phyloP scores from a whole-genome alignment of 2,888 invertebrate genomes.

The Synergus laeviventris region DNA sequence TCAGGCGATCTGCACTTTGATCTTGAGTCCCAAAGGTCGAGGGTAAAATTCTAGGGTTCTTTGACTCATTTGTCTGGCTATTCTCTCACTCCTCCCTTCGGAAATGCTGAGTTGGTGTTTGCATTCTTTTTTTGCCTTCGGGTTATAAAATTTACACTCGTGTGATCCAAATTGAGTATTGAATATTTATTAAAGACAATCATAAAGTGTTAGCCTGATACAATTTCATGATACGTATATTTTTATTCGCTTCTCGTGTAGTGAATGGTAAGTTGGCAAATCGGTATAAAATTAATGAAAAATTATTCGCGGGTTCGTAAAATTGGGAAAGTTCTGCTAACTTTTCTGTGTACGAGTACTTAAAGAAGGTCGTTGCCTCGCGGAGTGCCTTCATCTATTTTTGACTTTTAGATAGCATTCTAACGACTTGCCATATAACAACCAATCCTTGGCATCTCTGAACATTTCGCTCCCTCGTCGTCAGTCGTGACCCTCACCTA shows the following conservation, averaged over 20 bases:
- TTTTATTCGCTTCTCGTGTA: not conserved
- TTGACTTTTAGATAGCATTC: not conserved
- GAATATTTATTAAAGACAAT: too few relatives aligned
- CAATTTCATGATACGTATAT: not conserved
- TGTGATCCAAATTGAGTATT: not conserved
- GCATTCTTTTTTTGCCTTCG: not conserved
- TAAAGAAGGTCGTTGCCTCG: not conserved
- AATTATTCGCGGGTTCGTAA: not conserved
- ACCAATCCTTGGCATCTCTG: slow-evolving; percentile 9
- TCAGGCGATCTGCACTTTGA: slow-evolving; percentile 29
- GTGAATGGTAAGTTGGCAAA: not conserved
- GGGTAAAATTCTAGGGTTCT: slow-evolving; percentile 33
- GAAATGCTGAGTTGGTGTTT: not conserved
- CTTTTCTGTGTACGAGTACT: slow-evolving; percentile 1
- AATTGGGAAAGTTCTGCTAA: not conserved
- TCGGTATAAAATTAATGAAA: slow-evolving; percentile 1
- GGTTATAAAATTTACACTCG: not conserved
- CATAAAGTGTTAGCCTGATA: too few relatives aligned
- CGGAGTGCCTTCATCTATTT: not conserved
- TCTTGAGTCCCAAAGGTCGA: slow-evolving; percentile 15
- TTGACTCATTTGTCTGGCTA: not conserved
- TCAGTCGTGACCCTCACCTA: slow-evolving; percentile 8
- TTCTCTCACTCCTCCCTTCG: not conserved
- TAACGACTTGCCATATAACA: slow-evolving; percentile 14
- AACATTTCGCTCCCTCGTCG: slow-evolving; percentile 4